These are phyloP conservation scores for Xyrauchen texanus DNA, from an alignment of 2,113 vertebrate genomes.

Conservation along the genomic window DNA sequence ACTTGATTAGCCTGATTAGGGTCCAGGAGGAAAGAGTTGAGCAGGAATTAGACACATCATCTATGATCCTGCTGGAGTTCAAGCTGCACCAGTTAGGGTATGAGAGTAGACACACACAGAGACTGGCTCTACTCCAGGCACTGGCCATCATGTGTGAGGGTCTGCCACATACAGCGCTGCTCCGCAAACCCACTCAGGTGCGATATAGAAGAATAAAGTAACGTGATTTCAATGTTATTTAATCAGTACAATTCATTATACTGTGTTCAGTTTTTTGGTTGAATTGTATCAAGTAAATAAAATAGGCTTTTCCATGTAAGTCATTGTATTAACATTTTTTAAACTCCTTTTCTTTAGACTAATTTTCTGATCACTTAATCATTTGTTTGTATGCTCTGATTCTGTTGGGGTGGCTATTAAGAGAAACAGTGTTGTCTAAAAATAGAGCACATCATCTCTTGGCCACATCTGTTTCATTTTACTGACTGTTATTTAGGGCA, in stretches of 20 bases:
- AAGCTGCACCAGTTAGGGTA: conserved; percentile 68
- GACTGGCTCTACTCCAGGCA: conserved; percentile 83
- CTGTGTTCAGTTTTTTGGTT: no score
- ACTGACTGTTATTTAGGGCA: background rate
- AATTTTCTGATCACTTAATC: background rate
- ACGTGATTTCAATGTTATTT: background rate
- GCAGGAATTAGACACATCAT: conserved; percentile 51
- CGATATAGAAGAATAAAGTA: conserved; percentile 11
- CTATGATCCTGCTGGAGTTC: conserved; percentile 75
- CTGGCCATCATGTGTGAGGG: conserved; percentile 82
- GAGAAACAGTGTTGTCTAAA: conserved; percentile 29
- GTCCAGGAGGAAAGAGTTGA: conserved; percentile 51
- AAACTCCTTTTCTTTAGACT: conserved; percentile 3
- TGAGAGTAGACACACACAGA: conserved; percentile 60
- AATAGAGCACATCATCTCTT: conserved; percentile 22
- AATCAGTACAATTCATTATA: background rate
- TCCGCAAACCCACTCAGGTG: conserved; percentile 85
- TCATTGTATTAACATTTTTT: no score
- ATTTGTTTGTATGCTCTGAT: conserved; percentile 14
- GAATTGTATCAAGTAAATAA: no score
- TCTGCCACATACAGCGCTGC: conserved; percentile 81
- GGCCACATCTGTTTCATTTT: conserved; percentile 23
- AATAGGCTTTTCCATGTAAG: no score
- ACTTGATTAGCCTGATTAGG: no score
- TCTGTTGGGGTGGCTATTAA: conserved; percentile 6